Evolutionary conservation across 64 coral and sea anemone genomes (phyloP).

Genomic region (Montipora sp.): DNA sequence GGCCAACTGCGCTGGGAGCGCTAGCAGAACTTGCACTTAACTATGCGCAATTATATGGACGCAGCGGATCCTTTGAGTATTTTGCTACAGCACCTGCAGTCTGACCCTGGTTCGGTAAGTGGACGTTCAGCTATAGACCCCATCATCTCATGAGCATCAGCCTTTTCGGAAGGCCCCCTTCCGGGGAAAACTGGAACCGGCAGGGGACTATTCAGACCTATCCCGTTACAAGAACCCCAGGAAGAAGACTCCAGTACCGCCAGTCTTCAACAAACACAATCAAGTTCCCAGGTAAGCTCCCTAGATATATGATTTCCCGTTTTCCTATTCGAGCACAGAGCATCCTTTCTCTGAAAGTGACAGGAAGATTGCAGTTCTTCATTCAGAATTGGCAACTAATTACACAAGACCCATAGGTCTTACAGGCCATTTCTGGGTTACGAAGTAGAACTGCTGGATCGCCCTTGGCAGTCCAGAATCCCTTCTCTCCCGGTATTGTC

Average conservation of each 20-base stretch:
- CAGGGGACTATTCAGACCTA: constrained; percentile 2
- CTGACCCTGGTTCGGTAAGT: background rate
- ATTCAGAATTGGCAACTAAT: constrained; percentile 5
- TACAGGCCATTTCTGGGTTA: background rate
- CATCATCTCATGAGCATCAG: constrained; percentile 3
- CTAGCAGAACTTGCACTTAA: too few species aligned
- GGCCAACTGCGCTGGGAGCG: too few species aligned
- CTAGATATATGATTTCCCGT: background rate
- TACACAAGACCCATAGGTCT: background rate
- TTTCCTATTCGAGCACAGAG: too few species aligned
- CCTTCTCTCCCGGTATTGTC: background rate
- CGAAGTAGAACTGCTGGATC: background rate
- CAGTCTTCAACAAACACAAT: background rate
- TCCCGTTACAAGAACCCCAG: background rate
- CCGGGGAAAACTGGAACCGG: background rate
- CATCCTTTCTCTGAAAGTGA: background rate
- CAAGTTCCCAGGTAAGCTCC: background rate
- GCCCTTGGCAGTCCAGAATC: background rate
- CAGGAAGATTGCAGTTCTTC: background rate
- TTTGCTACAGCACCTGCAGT: background rate
- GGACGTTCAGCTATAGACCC: background rate
- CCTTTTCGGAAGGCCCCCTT: constrained; percentile 8
- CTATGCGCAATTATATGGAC: background rate
- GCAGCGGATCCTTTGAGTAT: background rate
- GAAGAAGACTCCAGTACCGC: background rate